These are phyloP conservation scores for Calameuta filiformis DNA, from an alignment of 2,888 invertebrate genomes.

Conservation along the genomic window DNA sequence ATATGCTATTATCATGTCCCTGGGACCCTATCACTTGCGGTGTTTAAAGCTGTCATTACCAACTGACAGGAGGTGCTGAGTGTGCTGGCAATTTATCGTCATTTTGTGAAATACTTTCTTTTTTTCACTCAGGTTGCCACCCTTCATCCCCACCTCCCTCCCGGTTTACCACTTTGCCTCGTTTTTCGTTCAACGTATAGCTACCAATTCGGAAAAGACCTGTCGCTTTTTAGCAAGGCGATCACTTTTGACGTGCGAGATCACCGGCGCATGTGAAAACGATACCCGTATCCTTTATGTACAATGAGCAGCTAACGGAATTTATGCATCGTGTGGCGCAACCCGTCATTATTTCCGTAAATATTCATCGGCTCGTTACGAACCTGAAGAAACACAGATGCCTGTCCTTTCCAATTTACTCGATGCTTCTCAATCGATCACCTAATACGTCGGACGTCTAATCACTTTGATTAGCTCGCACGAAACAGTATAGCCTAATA, in stretches of 20 bases:
- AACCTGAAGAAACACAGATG: neutral
- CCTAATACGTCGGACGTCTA: neutral
- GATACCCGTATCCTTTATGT: neutral
- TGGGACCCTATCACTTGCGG: conserved; percentile 36
- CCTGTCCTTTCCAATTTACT: neutral
- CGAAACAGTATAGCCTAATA: neutral
- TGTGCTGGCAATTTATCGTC: neutral
- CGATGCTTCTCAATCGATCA: neutral
- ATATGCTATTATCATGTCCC: conserved; percentile 41
- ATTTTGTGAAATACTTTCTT: conserved; percentile 3
- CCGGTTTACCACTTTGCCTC: neutral
- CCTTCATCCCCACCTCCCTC: too few species aligned
- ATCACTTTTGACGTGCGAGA: neutral
- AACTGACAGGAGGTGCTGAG: conserved; percentile 26
- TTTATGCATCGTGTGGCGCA: neutral
- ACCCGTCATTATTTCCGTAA: conserved; percentile 5
- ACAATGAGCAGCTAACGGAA: neutral
- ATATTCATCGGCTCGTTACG: conserved; percentile 1
- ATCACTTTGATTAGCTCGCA: neutral
- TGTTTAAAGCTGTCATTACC: conserved; percentile 42
- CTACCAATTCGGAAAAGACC: neutral
- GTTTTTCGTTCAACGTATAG: neutral
- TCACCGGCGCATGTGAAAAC: neutral
- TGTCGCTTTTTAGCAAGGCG: neutral
- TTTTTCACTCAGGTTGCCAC: neutral